A percentile compares a stretch with the other conserved stretches of the same genome.
Evolutionary conservation across 2,113 vertebrate genomes (phyloP).

Genomic region (Connochaetes taurinus): DNA sequence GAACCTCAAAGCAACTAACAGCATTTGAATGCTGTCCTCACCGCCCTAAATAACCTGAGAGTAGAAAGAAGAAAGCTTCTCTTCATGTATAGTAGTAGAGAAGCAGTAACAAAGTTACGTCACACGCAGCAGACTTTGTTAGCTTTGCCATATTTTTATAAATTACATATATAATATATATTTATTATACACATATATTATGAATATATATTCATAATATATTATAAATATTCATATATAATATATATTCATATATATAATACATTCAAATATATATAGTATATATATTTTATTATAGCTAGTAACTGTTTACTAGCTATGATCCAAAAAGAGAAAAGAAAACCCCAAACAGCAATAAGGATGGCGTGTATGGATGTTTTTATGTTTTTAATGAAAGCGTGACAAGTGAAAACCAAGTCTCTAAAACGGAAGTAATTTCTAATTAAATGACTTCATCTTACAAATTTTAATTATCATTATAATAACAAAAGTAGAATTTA

Average conservation of each 20-base stretch:
- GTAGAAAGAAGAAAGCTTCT: background rate
- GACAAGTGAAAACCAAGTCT: background rate
- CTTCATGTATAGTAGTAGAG: background rate
- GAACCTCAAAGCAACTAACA: background rate
- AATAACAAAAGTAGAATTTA: background rate
- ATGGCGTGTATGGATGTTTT: background rate
- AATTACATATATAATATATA: background rate
- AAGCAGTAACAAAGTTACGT: background rate
- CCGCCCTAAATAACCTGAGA: background rate
- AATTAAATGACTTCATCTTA: constrained; percentile 7
- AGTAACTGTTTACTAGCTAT: constrained; percentile 5
- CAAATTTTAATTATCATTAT: background rate
- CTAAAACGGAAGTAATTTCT: background rate
- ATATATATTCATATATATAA: too few relatives aligned
- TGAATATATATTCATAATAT: too few relatives aligned
- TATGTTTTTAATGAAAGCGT: background rate
- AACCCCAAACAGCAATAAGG: background rate
- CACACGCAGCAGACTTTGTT: background rate
- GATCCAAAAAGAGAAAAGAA: background rate
- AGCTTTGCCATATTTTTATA: background rate
- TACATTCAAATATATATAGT: too few relatives aligned
- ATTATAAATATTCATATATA: too few relatives aligned
- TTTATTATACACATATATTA: too few relatives aligned
- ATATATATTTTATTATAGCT: too few relatives aligned
- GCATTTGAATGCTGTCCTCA: background rate